Percentiles rank a stretch among this genome's conserved stretches.
Conservation (phyloP, 2,888 invertebrate genomes). For the Odontomyia ornata region DNA sequence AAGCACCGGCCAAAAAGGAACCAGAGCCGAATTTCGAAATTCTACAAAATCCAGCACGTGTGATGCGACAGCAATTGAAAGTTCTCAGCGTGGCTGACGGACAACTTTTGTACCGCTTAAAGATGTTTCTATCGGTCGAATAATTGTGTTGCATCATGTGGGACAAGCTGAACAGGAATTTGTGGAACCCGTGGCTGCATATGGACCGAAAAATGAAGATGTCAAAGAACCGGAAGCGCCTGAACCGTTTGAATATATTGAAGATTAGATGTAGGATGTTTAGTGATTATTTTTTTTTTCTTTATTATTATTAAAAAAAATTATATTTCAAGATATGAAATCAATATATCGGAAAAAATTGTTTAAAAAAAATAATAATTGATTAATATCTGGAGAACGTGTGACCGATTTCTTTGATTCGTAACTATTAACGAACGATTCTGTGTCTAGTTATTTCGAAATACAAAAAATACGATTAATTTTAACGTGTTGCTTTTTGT, state of each 20-base stretch:
- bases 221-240: constrained; percentile 97
- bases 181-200: constrained; percentile 92
- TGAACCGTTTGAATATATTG: constrained; percentile 95
- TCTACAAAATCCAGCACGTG: constrained; percentile 92
- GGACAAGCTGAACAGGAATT: constrained; percentile 84
- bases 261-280: constrained; percentile 70
- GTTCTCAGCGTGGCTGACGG: constrained; percentile 82
- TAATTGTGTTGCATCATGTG: constrained; percentile 90
- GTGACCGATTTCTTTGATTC: background rate
- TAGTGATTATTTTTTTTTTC: background rate
- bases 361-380: background rate
- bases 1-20: constrained; percentile 72
- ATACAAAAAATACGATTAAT: constrained; percentile 12
- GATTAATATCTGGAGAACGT: background rate
- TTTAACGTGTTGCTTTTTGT: background rate
- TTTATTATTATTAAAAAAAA: constrained; percentile 8
- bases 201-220: constrained; percentile 90
- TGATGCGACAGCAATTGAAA: constrained; percentile 90
- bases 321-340: background rate
- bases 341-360: background rate
- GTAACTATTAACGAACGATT: background rate
- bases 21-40: constrained; percentile 93
- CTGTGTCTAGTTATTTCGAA: constrained; percentile 7
- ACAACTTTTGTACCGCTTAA: constrained; percentile 83
- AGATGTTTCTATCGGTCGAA: constrained; percentile 93